Conservation (phyloP, 2,888 invertebrate genomes). For the Idaea biselata region DNA sequence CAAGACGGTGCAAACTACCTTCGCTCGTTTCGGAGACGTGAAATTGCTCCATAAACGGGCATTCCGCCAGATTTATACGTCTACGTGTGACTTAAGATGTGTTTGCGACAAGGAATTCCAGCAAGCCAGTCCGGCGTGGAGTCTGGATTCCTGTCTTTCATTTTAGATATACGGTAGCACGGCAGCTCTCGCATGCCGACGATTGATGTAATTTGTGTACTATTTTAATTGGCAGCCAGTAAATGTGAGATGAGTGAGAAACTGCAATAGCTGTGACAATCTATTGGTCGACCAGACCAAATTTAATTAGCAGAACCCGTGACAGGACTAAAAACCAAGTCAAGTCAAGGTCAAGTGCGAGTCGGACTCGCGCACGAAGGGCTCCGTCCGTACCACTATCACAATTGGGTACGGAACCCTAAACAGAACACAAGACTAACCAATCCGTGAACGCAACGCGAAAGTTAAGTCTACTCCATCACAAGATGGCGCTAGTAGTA, state of each 20-base stretch:
- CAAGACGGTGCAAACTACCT: conserved; percentile 17
- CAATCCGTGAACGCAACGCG: too few relatives aligned
- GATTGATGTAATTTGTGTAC: conserved; percentile 3
- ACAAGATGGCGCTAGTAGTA: too few relatives aligned
- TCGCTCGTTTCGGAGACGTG: conserved; percentile 15
- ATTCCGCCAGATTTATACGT: conserved; percentile 21
- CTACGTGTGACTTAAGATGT: conserved; percentile 14
- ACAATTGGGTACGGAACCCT: too few relatives aligned
- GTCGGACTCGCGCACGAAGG: too few relatives aligned
- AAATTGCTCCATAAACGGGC: conserved; percentile 22
- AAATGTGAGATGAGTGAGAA: not conserved
- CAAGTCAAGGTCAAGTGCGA: too few relatives aligned
- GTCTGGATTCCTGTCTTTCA: conserved; percentile 5
- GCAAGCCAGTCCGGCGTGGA: conserved; percentile 4
- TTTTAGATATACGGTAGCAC: conserved; percentile 5
- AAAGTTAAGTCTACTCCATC: too few relatives aligned
- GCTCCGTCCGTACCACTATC: too few relatives aligned
- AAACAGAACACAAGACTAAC: too few relatives aligned
- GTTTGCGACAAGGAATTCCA: conserved; percentile 7
- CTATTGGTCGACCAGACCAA: too few relatives aligned
- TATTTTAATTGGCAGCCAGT: conserved; percentile 2
- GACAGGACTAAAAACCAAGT: too few relatives aligned
- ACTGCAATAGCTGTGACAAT: too few relatives aligned
- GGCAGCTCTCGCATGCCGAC: conserved; percentile 3
- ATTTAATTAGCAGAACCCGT: too few relatives aligned